phyloP scores from a whole-genome alignment of 2,113 vertebrate species.

The Oenanthe melanoleuca region DNA sequence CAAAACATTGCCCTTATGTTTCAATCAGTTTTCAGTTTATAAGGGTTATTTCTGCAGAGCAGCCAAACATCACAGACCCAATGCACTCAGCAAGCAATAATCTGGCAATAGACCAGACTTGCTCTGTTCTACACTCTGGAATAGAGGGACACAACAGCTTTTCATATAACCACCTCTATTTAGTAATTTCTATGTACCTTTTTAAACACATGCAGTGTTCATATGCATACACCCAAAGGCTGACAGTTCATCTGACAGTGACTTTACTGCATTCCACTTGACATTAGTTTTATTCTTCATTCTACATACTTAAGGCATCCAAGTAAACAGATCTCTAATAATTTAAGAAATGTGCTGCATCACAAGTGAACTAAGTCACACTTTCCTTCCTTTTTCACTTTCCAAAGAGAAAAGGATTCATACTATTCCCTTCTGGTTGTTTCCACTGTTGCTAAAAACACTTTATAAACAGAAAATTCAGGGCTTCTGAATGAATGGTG shows the following conservation, averaged over 20 bases:
- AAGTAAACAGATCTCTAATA: neutral
- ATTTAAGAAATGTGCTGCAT: neutral
- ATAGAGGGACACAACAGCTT: neutral
- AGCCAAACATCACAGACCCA: neutral
- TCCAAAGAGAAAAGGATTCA: neutral
- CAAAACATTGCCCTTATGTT: accelerated
- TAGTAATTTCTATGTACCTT: neutral
- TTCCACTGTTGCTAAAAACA: slow-evolving; percentile 32
- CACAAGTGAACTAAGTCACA: neutral
- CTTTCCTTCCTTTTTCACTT: neutral
- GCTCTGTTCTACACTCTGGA: neutral
- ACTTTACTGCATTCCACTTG: neutral
- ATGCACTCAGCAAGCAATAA: neutral
- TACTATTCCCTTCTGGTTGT: neutral
- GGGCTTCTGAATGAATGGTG: neutral
- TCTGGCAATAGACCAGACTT: neutral
- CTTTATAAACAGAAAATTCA: neutral
- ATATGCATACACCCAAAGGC: neutral
- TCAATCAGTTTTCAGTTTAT: neutral
- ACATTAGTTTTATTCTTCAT: neutral
- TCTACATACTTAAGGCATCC: neutral
- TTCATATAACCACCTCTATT: neutral
- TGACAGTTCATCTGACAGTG: neutral
- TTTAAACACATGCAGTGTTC: neutral
- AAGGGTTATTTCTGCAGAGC: neutral